Evolutionary conservation across 2,888 invertebrate genomes (phyloP).

Genomic region (Ellobium chinense): DNA sequence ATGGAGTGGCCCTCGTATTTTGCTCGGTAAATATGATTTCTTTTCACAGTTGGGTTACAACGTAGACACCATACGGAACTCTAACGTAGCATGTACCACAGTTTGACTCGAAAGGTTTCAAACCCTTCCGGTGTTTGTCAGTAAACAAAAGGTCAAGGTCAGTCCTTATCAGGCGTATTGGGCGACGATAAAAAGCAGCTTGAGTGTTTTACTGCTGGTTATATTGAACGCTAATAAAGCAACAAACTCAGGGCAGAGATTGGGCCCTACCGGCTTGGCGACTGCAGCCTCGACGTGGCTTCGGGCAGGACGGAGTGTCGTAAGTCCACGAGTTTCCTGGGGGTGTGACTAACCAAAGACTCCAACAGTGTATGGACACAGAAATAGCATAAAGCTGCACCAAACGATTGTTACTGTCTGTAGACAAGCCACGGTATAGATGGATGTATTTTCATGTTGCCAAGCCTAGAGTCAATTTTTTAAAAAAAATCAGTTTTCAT

Average conservation of each 20-base stretch:
- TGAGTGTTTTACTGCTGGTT: slow-evolving; percentile 37
- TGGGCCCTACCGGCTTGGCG: neutral
- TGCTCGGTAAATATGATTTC: too few species aligned
- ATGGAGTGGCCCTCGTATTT: too few species aligned
- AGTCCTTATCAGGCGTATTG: slow-evolving; percentile 28
- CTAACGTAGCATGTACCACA: too few species aligned
- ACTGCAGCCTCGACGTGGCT: neutral
- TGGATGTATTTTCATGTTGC: too few species aligned
- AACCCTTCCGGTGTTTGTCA: neutral
- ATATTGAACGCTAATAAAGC: slow-evolving; percentile 40
- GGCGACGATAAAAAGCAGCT: slow-evolving; percentile 4
- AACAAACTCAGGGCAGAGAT: slow-evolving; percentile 27
- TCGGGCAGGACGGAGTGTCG: neutral
- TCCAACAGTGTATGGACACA: too few species aligned
- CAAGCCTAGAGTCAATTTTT: too few species aligned
- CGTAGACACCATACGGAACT: neutral
- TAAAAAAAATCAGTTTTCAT: too few species aligned
- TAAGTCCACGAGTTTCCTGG: neutral
- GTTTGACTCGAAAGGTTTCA: too few species aligned
- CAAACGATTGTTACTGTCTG: too few species aligned
- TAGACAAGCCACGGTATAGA: too few species aligned
- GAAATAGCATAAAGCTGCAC: too few species aligned
- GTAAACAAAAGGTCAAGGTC: slow-evolving; percentile 29
- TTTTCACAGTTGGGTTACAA: neutral
- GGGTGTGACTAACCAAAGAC: too few species aligned